These are phyloP conservation scores for Epizoanthus ramosus DNA, from an alignment of 92 coral and sea anemone species.

Conservation along the genomic window DNA sequence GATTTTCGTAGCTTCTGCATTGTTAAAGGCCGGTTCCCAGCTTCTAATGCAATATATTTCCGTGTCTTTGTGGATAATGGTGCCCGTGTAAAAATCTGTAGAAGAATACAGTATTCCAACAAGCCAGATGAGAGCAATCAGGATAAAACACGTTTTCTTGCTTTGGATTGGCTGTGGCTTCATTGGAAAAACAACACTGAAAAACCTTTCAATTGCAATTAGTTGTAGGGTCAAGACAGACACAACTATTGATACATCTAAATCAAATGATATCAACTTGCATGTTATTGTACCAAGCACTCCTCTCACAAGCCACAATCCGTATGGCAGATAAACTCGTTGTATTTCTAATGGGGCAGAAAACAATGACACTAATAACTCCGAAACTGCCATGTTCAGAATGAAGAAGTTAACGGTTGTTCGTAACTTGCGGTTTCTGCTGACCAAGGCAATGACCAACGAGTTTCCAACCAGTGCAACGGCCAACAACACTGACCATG, in stretches of 20 bases:
- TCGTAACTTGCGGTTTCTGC: no score
- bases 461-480: no score
- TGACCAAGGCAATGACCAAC: no score
- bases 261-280: not conserved
- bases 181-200: conserved; percentile 49
- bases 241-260: conserved; percentile 36
- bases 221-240: conserved; percentile 46
- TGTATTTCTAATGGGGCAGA: no score
- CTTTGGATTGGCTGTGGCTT: conserved; percentile 39
- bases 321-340: no score
- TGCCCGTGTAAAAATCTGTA: conserved; percentile 36
- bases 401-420: no score
- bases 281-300: conserved; percentile 13
- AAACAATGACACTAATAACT: no score
- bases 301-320: conserved; percentile 21
- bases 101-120: conserved; percentile 37
- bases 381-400: no score
- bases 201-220: conserved; percentile 46
- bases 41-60: not conserved
- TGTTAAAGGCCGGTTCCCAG: conserved; percentile 26
- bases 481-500: no score
- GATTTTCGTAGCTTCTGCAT: conserved; percentile 21
- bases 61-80: not conserved
- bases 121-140: conserved; percentile 41
- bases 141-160: conserved; percentile 17